phyloP scores from a whole-genome alignment of 2,888 invertebrate genomes.

The Eupithecia inturbata region DNA sequence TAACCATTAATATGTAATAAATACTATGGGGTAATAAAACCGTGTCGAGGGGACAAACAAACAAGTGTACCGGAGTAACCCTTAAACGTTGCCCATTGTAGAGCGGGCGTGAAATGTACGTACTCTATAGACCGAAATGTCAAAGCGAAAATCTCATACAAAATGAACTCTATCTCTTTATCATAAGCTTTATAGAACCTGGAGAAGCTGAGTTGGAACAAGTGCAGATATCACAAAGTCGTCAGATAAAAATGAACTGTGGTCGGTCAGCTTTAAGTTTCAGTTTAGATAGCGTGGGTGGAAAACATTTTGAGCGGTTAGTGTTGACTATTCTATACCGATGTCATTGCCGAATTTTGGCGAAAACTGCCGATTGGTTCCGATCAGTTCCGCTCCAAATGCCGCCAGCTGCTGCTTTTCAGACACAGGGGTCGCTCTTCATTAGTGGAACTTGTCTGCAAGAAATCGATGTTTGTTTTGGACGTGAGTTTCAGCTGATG shows the following conservation, averaged over 20 bases:
- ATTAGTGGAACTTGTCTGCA: conserved; percentile 82
- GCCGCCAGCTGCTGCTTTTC: conserved; percentile 82
- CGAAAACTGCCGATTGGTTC: conserved; percentile 75
- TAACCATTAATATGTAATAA: conserved; percentile 85
- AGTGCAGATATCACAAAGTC: neutral
- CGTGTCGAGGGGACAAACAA: conserved; percentile 80
- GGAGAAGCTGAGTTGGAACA: neutral
- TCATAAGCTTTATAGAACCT: neutral
- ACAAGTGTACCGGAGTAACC: conserved; percentile 79
- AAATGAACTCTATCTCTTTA: conserved; percentile 15
- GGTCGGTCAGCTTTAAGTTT: neutral
- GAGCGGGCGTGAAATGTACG: conserved; percentile 63
- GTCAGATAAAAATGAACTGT: conserved; percentile 6
- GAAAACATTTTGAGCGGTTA: neutral
- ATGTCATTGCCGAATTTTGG: conserved; percentile 66
- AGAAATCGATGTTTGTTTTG: conserved; percentile 83
- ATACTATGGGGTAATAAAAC: conserved; percentile 82
- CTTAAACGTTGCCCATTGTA: conserved; percentile 72
- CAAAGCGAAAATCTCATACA: conserved; percentile 13
- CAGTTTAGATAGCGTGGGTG: conserved; percentile 7
- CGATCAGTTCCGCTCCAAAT: conserved; percentile 82
- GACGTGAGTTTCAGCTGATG: conserved; percentile 73
- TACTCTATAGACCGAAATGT: conserved; percentile 41
- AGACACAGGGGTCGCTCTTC: conserved; percentile 80
- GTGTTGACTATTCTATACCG: conserved; percentile 44